Evolutionary conservation across 1,140 invertebrate species (phyloP), one percentile per base, ranked within the genome.

Genomic region (Cheumatopsyche charites): DNA sequence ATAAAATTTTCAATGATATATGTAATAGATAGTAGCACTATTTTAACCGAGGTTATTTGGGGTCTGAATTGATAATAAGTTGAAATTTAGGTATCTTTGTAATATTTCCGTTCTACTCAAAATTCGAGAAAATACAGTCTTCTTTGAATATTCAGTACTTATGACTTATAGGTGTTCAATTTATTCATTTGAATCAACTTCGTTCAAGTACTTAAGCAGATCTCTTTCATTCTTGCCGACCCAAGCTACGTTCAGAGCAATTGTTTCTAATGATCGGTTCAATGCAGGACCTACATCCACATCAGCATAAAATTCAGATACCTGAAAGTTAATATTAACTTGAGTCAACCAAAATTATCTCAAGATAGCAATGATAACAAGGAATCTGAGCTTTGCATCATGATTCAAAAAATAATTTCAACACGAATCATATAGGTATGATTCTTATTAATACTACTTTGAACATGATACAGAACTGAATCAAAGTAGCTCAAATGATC

Each of bases 171-270:
- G 7, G 12, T 55, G 7, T 17, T 12, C 55, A 13, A 58, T 26
- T 52, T 19, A 68, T 55, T 68, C 26, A 29, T 70, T 19, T 11
- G 36, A 58, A 26, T 26, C 23, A 12, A n/a, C 15, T 23, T 70
- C 21, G 1, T 52, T 41, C 19, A 76, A 47, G 62, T 76, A 76
- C 26, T 62, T 68, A 1, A 76, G 41, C 17, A 83, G 81, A 72
- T 83, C 81, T 63, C 78, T 79, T 73, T 82, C 88, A 75, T 91
- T 90, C 42, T 87, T 83, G 43, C 87, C 81, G 0, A 91, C 87
- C 91, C 91, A 93, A 68, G 90, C 86, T n/a, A 92, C 91, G 79
- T 92, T 92, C 43, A 91, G 85, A 76, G 87, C 87, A 68, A 94
- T 92, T n/a, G 86, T 90, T 81, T 94, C 92, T 63, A 92, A 79